phyloP scores from a whole-genome alignment of 2,797 vertebrate genomes.

The Cottoperca gobio region DNA sequence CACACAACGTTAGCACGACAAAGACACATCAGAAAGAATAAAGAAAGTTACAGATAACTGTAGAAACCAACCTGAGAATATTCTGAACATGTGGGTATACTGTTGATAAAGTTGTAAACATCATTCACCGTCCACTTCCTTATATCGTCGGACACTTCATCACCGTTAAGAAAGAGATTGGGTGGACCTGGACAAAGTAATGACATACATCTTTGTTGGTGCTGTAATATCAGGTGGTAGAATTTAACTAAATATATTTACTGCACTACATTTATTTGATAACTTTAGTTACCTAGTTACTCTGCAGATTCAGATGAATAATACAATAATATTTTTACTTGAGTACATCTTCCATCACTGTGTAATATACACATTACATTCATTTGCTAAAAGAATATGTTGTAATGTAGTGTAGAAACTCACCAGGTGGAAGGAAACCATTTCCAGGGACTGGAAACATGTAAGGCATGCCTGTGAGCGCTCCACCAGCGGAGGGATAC shows the following conservation, averaged over 20 bases:
- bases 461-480: conserved; percentile 85
- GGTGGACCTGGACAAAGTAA: conserved; percentile 79
- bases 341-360: too few relatives aligned
- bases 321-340: too few relatives aligned
- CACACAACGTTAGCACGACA: conserved; percentile 25
- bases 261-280: too few relatives aligned
- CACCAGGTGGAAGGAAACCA: conserved; percentile 83
- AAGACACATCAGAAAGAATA: not conserved
- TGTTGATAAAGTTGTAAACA: conserved; percentile 90
- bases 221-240: not conserved
- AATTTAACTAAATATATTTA: too few relatives aligned
- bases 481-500: conserved; percentile 81
- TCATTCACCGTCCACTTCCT: conserved; percentile 94
- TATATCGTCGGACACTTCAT: conserved; percentile 90
- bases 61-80: conserved; percentile 90
- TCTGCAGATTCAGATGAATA: too few relatives aligned
- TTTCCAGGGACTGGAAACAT: conserved; percentile 86
- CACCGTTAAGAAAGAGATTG: conserved; percentile 86
- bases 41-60: not conserved
- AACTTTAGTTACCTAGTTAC: too few relatives aligned
- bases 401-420: conserved; percentile 31
- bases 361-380: not conserved
- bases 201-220: not conserved
- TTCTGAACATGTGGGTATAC: conserved; percentile 93
- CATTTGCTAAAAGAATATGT: not conserved